Conservation (phyloP, 2,888 invertebrate species). For the Polyommatus icarus region DNA sequence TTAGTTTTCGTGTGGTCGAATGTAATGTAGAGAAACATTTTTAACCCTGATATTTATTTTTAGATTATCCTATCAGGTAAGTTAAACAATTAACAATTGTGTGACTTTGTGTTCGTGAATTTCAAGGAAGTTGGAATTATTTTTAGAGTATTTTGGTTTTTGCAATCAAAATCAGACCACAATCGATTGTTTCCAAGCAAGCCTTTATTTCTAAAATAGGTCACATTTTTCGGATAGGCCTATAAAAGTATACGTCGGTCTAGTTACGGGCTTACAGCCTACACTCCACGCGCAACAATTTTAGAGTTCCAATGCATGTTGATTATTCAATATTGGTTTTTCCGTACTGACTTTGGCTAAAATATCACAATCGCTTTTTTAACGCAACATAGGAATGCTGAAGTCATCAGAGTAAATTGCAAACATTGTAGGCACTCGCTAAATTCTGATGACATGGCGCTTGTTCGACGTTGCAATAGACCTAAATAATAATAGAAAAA, state of each 20-base stretch:
- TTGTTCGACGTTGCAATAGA: not conserved
- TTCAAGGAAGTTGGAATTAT: not conserved
- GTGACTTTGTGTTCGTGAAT: not conserved
- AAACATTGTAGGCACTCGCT: not conserved
- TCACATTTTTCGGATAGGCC: not conserved
- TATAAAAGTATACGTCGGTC: not conserved
- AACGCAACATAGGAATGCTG: conserved; percentile 15
- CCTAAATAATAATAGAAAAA: not conserved
- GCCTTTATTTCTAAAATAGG: not conserved
- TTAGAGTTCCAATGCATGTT: conserved; percentile 19
- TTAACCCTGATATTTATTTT: too few relatives aligned
- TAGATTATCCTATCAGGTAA: too few relatives aligned
- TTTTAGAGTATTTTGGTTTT: not conserved
- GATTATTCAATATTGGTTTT: conserved; percentile 21
- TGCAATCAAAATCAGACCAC: not conserved
- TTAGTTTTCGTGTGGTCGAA: not conserved
- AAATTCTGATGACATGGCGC: not conserved
- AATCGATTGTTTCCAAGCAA: not conserved
- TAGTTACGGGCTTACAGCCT: not conserved
- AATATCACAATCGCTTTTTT: conserved; percentile 25
- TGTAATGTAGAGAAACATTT: not conserved
- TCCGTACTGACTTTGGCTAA: conserved; percentile 8
- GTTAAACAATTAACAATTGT: not conserved
- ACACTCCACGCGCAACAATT: not conserved
- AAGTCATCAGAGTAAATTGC: conserved; percentile 14